A percentile compares a stretch with the other conserved stretches of the same genome.
Evolutionary conservation across 2,113 vertebrate species (phyloP).

Genomic region (Sardina pilchardus): DNA sequence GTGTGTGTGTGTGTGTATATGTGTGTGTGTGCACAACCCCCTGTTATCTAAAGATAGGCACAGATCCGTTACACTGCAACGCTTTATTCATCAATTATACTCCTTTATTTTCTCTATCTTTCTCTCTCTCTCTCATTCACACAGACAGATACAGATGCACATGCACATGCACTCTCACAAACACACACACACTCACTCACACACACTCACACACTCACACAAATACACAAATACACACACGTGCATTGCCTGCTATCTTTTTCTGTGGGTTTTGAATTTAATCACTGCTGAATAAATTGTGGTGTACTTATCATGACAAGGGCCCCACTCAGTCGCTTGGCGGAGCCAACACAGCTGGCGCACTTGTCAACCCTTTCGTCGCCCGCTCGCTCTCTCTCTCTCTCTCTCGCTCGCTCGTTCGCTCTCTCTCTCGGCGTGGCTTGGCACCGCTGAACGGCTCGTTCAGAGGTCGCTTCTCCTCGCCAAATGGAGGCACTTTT

Average conservation of each 20-base stretch:
- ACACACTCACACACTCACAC: neutral
- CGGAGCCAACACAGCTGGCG: conserved; percentile 18
- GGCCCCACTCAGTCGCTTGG: conserved; percentile 11
- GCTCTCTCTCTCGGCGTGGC: neutral
- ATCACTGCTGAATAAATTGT: conserved; percentile 19
- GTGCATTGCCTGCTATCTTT: neutral
- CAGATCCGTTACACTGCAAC: conserved; percentile 44
- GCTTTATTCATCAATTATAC: conserved; percentile 47
- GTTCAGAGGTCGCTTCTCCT: conserved; percentile 9
- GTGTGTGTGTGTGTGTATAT: no score
- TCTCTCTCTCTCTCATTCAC: neutral
- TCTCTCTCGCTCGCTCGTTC: neutral
- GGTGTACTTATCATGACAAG: conserved; percentile 18
- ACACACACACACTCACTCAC: neutral
- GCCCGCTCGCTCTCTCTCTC: neutral
- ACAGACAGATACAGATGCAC: neutral
- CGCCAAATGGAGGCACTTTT: conserved; percentile 19
- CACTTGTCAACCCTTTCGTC: conserved; percentile 6
- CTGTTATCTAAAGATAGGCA: conserved; percentile 42
- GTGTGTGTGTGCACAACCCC: conserved; percentile 21
- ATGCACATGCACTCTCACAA: neutral
- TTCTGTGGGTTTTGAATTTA: conserved; percentile 6
- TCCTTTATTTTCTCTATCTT: conserved; percentile 35
- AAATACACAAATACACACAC: neutral
- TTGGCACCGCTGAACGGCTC: conserved; percentile 2